These are phyloP conservation scores for Leptinotarsa texana DNA, from an alignment of 1,140 invertebrate species.

Conservation along the genomic window DNA sequence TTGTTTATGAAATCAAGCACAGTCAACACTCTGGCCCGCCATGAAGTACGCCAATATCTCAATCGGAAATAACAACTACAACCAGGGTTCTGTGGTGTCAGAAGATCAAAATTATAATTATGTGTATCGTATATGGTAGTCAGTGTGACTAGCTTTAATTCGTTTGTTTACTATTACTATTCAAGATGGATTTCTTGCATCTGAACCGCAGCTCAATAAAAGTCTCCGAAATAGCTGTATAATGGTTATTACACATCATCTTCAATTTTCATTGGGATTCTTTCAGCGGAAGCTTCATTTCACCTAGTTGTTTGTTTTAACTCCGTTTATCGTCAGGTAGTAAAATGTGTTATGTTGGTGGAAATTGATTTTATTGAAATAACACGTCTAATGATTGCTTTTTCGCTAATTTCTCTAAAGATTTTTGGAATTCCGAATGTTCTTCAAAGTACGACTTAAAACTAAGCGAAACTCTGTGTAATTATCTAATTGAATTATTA, in stretches of 20 bases:
- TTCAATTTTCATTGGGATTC: not conserved
- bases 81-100: not conserved
- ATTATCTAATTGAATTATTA: too few species aligned
- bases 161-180: conserved; percentile 1
- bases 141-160: not conserved
- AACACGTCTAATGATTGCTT: not conserved
- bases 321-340: not conserved
- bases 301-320: not conserved
- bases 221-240: not conserved
- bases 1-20: too few species aligned
- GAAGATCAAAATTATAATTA: not conserved
- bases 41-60: not conserved
- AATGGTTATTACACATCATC: not conserved
- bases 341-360: not conserved
- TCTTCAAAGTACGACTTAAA: too few species aligned
- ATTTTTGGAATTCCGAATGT: too few species aligned
- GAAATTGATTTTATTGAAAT: not conserved
- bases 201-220: too few species aligned
- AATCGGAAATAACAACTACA: not conserved
- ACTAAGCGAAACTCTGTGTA: too few species aligned
- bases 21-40: not conserved
- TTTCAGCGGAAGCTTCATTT: not conserved
- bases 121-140: not conserved
- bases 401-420: too few species aligned
- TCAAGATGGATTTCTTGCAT: not conserved